Evolutionary conservation across 2,888 invertebrate genomes (phyloP), one percentile per base, ranked within the genome.

Genomic region (Phyllotreta striolata): DNA sequence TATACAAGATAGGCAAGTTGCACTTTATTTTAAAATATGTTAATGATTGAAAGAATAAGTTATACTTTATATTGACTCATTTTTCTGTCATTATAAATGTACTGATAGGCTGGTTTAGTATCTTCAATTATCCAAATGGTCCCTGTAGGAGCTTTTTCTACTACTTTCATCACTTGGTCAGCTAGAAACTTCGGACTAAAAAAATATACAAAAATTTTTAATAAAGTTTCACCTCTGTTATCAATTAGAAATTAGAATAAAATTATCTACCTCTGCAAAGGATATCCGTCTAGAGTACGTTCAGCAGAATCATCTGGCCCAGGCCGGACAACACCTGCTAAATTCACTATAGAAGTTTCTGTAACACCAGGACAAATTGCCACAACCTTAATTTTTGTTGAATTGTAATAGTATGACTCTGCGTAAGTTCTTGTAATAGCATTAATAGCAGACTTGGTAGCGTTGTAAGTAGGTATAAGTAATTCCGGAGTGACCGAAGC

Each of bases 41-140:
- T 4, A 24, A 4, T 24, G 1, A 24, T 24, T 24, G 24, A 24
- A 24, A 24, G 4, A 24, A 24, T 24, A 24, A 24, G 24, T 24
- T 24, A 24, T 24, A 24, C 24, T 24, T 24, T 24, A 24, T 24
- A 12, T 55, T 55, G 13, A 35, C 35, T 39, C 7, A 4, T 34
- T 12, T 39, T 24, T 46, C 70, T 62, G 7, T 66, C 55, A 4
- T 70, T 60, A 6, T 65, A 12, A 40, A 59, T 46, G 56, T 62
- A 71, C 57, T 81, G 72, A 59, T 76, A 78, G 24, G 78, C 77
- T 1, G 81, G 81, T 61, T 80, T 73, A 0, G 76, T 78, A 1
- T 81, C 83, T 74, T 84, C 83, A 38, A 81, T 78, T 34, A 82
- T 72, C 84, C 84, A 85, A 0, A 81, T 79, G 0, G 82, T 81